Evolutionary conservation across 1,140 invertebrate species (phyloP), one percentile per base, ranked within the genome.

Genomic region (Agrypnia vestita): DNA sequence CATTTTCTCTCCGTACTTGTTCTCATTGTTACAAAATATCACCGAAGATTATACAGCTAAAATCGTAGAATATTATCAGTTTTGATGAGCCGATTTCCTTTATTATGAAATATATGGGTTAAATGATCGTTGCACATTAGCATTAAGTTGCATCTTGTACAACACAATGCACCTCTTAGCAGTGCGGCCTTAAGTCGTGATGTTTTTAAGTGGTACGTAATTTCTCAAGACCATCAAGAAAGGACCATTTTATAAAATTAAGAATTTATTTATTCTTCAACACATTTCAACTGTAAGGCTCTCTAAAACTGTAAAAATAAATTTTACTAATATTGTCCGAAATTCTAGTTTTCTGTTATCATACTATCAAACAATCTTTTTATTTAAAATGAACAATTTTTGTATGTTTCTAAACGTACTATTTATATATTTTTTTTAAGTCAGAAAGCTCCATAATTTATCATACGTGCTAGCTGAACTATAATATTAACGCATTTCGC

Each of bases 51-150:
- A 35, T 35, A 35, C 25, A 35, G 49, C 49, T 13, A 51, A 13
- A 51, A 51, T 51, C 49, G 11, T 51, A 15, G 1, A 51, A 51
- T 4, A 51, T 13, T 15, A 51, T 51, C n/a, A 13, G 11, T 13
- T 51, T 51, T 51, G 49, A 12, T 51, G 11, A 13, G 35, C 17
- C 15, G 67, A 71, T 49, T 53, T 71, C 67, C 47, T 71, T 6
- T 51, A 17, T 71, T 71, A 21, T 51, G 67, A 71, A 71, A 71
- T 19, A 1, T 51, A 13, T 47, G 67, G 67, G 67, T 71, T 71
- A 71, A 53, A 19, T 44, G 67, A 71, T 71, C 44, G 62, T 71
- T 71, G 67, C 67, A 53, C 67, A 71, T 71, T 47, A 51, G 47
- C 15, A 44, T 47, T 71, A 71, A 21, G 17, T 49, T 71, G 67